These are phyloP conservation scores for Pachyrhynchus sulphureomaculatus DNA, from an alignment of 1,140 invertebrate species.

Conservation along the genomic window DNA sequence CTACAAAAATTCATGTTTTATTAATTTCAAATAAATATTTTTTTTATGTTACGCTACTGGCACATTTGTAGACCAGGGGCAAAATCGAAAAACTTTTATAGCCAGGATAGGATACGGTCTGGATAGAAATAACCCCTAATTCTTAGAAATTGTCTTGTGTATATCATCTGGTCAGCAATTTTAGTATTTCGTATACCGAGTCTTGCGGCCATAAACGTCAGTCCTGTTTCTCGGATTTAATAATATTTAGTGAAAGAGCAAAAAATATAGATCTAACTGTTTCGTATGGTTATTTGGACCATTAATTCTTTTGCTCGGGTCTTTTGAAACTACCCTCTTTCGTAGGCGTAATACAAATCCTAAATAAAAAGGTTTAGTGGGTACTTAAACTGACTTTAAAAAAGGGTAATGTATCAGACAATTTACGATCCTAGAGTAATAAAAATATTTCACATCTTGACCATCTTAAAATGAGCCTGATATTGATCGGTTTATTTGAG, in stretches of 20 bases:
- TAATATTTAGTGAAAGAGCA: conserved; percentile 15
- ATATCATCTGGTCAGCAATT: conserved; percentile 22
- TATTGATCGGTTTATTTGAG: too few species aligned
- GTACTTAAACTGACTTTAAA: conserved; percentile 6
- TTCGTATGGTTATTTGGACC: conserved; percentile 17
- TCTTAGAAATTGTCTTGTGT: conserved; percentile 18
- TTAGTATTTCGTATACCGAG: conserved; percentile 11
- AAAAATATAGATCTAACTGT: conserved; percentile 18
- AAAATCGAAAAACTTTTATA: conserved; percentile 7
- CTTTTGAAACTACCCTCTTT: conserved; percentile 5
- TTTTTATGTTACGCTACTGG: background rate
- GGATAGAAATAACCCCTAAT: conserved; percentile 21
- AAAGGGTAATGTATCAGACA: conserved; percentile 1
- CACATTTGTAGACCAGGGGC: background rate
- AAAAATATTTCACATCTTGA: background rate
- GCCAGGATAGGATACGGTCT: conserved; percentile 4
- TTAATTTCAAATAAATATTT: background rate
- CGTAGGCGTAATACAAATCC: conserved; percentile 5
- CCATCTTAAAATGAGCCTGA: too few species aligned
- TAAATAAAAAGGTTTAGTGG: conserved; percentile 13
- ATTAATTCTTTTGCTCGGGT: conserved; percentile 19
- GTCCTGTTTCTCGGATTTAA: conserved; percentile 23
- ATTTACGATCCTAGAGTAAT: background rate
- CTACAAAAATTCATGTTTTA: too few species aligned
- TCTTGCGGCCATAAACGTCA: conserved; percentile 17